These are phyloP conservation scores for Coilia nasus DNA, from an alignment of 2,797 vertebrate species.

Conservation along the genomic window DNA sequence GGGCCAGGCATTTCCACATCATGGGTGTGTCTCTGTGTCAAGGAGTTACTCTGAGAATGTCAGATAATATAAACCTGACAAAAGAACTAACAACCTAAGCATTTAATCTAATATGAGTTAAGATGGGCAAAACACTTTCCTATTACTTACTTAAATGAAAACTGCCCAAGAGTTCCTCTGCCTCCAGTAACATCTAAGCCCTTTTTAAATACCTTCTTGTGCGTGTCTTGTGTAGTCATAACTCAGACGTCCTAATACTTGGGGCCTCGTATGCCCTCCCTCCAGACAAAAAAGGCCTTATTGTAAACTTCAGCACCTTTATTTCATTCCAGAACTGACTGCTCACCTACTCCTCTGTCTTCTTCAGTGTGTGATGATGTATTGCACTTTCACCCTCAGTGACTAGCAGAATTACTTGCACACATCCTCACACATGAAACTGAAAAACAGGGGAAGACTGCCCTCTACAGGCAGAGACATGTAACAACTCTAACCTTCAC, in stretches of 20 bases:
- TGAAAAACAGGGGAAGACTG: not conserved
- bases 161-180: too few species aligned
- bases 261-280: too few species aligned
- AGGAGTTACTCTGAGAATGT: not conserved
- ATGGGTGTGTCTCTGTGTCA: constrained; percentile 27
- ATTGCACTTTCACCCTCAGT: not conserved
- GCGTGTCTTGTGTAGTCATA: too few species aligned
- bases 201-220: too few species aligned
- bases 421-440: too few species aligned
- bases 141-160: too few species aligned
- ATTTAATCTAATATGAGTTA: not conserved
- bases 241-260: too few species aligned
- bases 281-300: too few species aligned
- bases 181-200: too few species aligned
- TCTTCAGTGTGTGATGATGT: not conserved
- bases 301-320: too few species aligned
- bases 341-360: not conserved
- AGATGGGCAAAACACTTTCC: not conserved
- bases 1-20: not conserved
- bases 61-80: not conserved
- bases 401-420: not conserved
- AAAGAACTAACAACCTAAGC: not conserved
- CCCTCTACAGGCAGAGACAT: not conserved
- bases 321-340: not conserved
- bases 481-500: not conserved